Percentiles rank a stretch among this genome's conserved stretches.
Evolutionary conservation across 2,888 invertebrate genomes (phyloP).

Genomic region (Phyto melanocephala): DNA sequence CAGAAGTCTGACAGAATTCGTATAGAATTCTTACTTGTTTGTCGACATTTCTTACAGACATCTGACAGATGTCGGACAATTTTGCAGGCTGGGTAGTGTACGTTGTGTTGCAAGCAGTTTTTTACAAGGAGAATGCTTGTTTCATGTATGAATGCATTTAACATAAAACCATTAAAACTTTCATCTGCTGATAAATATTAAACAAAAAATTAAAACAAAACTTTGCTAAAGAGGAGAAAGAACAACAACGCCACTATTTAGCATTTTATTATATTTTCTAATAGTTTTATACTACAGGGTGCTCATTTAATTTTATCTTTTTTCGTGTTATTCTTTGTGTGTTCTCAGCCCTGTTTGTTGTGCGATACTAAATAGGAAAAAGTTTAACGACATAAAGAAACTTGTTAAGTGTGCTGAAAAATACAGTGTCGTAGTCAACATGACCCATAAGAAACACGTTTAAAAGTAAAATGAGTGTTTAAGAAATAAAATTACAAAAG

Average conservation of each 20-base stretch:
- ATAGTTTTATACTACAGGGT: conserved; percentile 13
- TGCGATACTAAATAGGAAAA: conserved; percentile 15
- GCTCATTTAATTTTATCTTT: background rate
- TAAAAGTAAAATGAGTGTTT: conserved; percentile 14
- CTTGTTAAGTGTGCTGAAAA: background rate
- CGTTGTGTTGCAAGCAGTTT: background rate
- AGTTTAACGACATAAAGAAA: conserved; percentile 24
- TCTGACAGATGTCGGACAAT: no score
- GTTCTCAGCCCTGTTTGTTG: background rate
- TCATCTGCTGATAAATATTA: background rate
- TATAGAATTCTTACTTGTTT: no score
- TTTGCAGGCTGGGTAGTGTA: no score
- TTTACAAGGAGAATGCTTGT: background rate
- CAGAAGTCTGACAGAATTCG: no score
- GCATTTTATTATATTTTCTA: conserved; percentile 38
- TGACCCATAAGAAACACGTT: conserved; percentile 26
- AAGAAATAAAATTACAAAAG: conserved; percentile 8
- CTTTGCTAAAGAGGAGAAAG: background rate
- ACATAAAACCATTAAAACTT: background rate
- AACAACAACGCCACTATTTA: conserved; percentile 3
- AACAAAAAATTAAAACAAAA: background rate
- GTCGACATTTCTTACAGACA: no score
- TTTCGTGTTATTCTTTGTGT: background rate
- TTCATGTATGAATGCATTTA: background rate
- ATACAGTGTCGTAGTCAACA: background rate